These are phyloP conservation scores for Platerodrilus igneus DNA, from an alignment of 2,888 invertebrate genomes.

Conservation along the genomic window DNA sequence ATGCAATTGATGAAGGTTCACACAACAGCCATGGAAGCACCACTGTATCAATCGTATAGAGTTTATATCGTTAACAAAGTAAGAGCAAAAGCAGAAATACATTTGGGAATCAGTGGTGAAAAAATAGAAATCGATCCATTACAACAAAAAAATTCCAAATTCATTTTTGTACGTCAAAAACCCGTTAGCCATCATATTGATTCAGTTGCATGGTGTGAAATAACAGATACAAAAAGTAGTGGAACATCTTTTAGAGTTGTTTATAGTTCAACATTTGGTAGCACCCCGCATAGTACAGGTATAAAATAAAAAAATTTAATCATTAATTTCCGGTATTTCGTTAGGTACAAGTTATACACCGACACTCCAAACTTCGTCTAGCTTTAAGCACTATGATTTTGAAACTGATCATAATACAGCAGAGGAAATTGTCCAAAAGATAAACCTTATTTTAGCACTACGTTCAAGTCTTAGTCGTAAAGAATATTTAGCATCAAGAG, in stretches of 20 bases:
- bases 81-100: constrained; percentile 76
- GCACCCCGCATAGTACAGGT: constrained; percentile 5
- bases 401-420: constrained; percentile 74
- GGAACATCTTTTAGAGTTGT: constrained; percentile 72
- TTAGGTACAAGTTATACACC: constrained; percentile 35
- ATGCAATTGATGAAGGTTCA: constrained; percentile 66
- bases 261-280: constrained; percentile 52
- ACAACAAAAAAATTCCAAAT: constrained; percentile 60
- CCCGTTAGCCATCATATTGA: constrained; percentile 84
- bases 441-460: constrained; percentile 81
- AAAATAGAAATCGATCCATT: constrained; percentile 88
- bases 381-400: constrained; percentile 84
- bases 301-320: background rate
- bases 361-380: constrained; percentile 49
- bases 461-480: constrained; percentile 73
- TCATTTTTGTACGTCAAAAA: constrained; percentile 58
- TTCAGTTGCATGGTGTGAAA: constrained; percentile 80
- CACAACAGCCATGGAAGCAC: constrained; percentile 78
- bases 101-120: constrained; percentile 83
- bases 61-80: constrained; percentile 77
- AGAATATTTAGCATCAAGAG: constrained; percentile 74
- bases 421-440: constrained; percentile 79
- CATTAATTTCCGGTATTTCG: constrained; percentile 15
- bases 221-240: constrained; percentile 68
- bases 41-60: constrained; percentile 77